These are phyloP conservation scores for Bruchidius siliquastri DNA, from an alignment of 2,888 invertebrate genomes.

Conservation along the genomic window DNA sequence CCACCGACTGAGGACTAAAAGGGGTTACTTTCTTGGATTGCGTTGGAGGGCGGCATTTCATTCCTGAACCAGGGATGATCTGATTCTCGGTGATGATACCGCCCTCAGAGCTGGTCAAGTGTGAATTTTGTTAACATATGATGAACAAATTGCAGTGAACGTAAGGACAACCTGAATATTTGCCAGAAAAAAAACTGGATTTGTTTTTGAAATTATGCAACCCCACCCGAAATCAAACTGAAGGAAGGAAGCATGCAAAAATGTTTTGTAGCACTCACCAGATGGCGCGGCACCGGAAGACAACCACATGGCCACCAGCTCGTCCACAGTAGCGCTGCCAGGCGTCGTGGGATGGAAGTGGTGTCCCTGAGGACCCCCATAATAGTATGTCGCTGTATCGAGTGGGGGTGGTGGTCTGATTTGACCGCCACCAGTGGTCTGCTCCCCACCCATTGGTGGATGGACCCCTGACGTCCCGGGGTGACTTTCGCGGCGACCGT, in stretches of 20 bases:
- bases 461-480: background rate
- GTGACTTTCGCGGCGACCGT: conserved; percentile 17
- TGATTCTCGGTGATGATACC: too few species aligned
- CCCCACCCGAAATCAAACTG: background rate
- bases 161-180: too few species aligned
- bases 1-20: too few species aligned
- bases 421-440: background rate
- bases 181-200: too few species aligned
- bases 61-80: too few species aligned
- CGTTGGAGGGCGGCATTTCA: too few species aligned
- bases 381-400: conserved; percentile 20
- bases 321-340: conserved; percentile 59
- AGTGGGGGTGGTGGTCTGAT: conserved; percentile 12
- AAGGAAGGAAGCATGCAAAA: background rate
- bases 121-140: too few species aligned
- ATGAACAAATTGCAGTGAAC: too few species aligned
- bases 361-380: conserved; percentile 24
- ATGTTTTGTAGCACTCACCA: conserved; percentile 34
- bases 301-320: conserved; percentile 71
- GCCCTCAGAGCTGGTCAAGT: too few species aligned
- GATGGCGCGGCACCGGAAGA: conserved; percentile 51
- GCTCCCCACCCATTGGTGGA: conserved; percentile 6
- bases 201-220: background rate
- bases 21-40: too few species aligned
- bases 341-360: conserved; percentile 27